Conservation (phyloP, 2,888 invertebrate genomes). For the Loripinus fragilis region DNA sequence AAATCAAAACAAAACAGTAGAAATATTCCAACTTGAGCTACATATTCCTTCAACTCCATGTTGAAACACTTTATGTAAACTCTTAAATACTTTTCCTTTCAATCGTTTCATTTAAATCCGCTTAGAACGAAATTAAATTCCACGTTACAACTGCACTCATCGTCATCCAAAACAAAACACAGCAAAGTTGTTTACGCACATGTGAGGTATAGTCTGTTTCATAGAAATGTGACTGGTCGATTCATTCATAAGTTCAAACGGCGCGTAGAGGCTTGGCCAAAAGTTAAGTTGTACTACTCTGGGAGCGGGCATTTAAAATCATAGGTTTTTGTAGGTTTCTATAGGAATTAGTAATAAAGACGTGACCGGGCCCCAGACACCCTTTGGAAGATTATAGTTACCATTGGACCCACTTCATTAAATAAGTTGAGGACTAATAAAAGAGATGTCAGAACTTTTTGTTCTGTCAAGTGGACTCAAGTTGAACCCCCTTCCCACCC, state of each 20-base stretch:
- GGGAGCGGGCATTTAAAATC: too few relatives aligned
- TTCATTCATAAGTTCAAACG: neutral
- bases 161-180: neutral
- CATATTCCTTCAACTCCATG: conserved; percentile 5
- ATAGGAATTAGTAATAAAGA: too few relatives aligned
- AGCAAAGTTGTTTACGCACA: neutral
- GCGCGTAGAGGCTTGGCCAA: too few relatives aligned
- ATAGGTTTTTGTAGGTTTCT: too few relatives aligned
- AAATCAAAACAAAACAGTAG: conserved; percentile 20
- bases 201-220: conserved; percentile 9
- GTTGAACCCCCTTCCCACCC: too few relatives aligned
- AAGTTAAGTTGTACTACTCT: too few relatives aligned
- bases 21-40: conserved; percentile 24
- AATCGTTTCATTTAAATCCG: neutral
- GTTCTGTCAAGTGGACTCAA: too few relatives aligned
- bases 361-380: too few relatives aligned
- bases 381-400: too few relatives aligned
- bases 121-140: neutral
- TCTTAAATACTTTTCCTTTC: neutral
- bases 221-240: neutral
- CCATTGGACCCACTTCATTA: too few relatives aligned
- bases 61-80: neutral
- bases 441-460: too few relatives aligned
- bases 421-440: too few relatives aligned
- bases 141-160: neutral